Conservation (phyloP, 1,140 invertebrate species). For the Odontomachus brunneus region DNA sequence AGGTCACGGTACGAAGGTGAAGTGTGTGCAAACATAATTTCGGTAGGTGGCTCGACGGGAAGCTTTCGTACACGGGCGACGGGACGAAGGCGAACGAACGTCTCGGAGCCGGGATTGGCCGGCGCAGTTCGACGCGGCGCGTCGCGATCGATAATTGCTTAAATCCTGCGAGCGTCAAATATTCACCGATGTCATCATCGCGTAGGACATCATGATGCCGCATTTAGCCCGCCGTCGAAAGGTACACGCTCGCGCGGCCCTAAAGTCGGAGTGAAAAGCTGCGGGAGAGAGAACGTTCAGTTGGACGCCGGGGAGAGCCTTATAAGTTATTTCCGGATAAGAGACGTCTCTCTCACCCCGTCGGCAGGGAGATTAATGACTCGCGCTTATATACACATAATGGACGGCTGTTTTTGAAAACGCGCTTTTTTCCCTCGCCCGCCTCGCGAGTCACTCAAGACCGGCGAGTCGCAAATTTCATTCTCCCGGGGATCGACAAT, state of each 20-base stretch:
- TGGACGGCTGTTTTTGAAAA: too few species aligned
- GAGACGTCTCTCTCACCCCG: conserved; percentile 22
- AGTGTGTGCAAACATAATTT: conserved; percentile 75
- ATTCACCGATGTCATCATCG: conserved; percentile 24
- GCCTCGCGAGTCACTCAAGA: too few species aligned
- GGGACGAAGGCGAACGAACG: conserved; percentile 8
- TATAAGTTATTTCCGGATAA: conserved; percentile 2
- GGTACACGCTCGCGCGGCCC: background rate
- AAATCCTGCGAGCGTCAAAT: conserved; percentile 55
- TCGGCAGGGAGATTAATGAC: too few species aligned
- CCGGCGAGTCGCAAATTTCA: too few species aligned
- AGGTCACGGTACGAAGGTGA: conserved; percentile 62
- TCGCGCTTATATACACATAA: too few species aligned
- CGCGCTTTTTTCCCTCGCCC: too few species aligned
- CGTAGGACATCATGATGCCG: background rate
- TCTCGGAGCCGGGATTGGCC: conserved; percentile 46
- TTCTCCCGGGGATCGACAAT: too few species aligned
- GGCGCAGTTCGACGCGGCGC: background rate
- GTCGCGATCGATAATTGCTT: conserved; percentile 62
- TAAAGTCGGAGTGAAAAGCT: conserved; percentile 48
- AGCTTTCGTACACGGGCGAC: conserved; percentile 15
- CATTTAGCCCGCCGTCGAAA: conserved; percentile 23
- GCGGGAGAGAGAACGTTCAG: background rate
- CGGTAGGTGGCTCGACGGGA: conserved; percentile 62
- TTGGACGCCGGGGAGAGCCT: too few species aligned